Evolutionary conservation across 2,888 invertebrate species (phyloP), one percentile per base, ranked within the genome.

Genomic region (Synanthedon formicaeformis): DNA sequence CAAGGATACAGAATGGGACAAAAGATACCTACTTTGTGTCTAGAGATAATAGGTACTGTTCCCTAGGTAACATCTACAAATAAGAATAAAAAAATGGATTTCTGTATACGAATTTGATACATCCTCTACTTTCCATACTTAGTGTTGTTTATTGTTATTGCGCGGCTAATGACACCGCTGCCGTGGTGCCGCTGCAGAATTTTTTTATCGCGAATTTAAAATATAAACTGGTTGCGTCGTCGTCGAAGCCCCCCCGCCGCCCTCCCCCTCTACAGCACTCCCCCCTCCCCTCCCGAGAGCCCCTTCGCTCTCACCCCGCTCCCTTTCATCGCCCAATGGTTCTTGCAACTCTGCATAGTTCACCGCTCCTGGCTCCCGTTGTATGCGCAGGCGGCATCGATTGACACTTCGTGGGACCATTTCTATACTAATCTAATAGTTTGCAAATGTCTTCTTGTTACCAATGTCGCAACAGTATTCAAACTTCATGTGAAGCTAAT

Each of bases 171-270:
- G 85, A 84, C 84, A 84, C 83, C 34, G 78, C 79, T 68, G 78
- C 69, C 76, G 81, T 81, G 79, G 71, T 82, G 78, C 79, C 68
- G 78, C 69, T 76, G 81, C 81, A 80, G 72, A 79, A 78, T 73
- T 78, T 81, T 81, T 81, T 82, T 83, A 82, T 83, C 79, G 81
- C 80, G 75, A 83, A 81, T 81, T 81, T 81, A 78, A 81, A 81
- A 80, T 70, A 70, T 71, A 80, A 82, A 81, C 82, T 74, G 80
- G 81, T 79, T 79, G 69, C 67, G 68, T 67, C 69, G 63, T 70
- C 59, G 56, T 60, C 62, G 34, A 34, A 34, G 56, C 56, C 55
- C 56, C 55, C 48, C 51, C 52, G 53, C 51, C 57, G 48, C 52
- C 58, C 48, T 51, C 23, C 54, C 52, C 53, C 53, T 48, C 56